Base-by-base conservation (phyloP, 2,113 vertebrate species). In the Glaucidium brasilianum region DNA sequence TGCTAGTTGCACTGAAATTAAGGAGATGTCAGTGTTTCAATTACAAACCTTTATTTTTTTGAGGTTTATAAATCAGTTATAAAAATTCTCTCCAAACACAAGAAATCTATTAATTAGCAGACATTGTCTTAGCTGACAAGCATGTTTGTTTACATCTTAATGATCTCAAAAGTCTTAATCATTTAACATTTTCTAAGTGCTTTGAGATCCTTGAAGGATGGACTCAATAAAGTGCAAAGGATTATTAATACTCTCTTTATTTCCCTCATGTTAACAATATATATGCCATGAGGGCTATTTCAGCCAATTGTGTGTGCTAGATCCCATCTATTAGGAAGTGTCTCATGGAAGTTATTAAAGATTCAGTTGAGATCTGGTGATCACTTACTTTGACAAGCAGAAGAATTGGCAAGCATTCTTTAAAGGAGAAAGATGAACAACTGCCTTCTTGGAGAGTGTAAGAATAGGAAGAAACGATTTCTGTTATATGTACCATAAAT, bases 131-230 rank as follows among this genome's bases (percentile, higher is more conserved):
- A 82, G 59, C 68, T 88, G 94, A 96, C 76, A 92, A 66, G 18
- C n/a, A 20, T 71, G 56, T 93, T 96, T 97, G 64, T 95, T 97
- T 95, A 76, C 79, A 90, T 95, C 58, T 92, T 90, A 96, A 91
- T 91, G 76, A 91, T 93, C 79, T 92, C 59, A 71, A 82, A 75
- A 95, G 77, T 52, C 72, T 75, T 91, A 90, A 92, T 80, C 43
- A 81, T 93, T 91, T 95, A 90, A 52, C 25, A 56, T 80, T 91
- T 92, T 95, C 69, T 66, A 21, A 84, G 56, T 93, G 71, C 72
- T 74, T 88, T 76, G 91, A 92, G 59, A 85, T 95, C 50, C 37
- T 94, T 94, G 45, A 85, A 92, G 66, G 35, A 76, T 74, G 68
- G 45, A 79, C 43, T 69, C 1, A 0, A 66, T 77, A 90, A 95